Percentiles rank a stretch among this genome's conserved stretches.
These are phyloP conservation scores for Silurus meridionalis DNA, from an alignment of 2,113 vertebrate species.

Conservation along the genomic window DNA sequence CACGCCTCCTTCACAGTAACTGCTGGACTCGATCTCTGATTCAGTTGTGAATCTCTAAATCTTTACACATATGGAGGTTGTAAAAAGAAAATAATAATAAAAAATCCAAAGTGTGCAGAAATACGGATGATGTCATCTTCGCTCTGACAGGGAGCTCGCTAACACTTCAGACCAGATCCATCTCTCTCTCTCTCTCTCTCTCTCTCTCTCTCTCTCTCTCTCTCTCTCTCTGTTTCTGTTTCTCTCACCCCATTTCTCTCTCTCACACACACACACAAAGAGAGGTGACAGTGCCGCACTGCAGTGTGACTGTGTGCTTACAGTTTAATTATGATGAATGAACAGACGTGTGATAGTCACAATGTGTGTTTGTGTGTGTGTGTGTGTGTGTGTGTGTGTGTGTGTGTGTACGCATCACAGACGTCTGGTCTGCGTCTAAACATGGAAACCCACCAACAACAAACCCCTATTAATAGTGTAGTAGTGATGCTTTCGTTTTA, in stretches of 20 bases:
- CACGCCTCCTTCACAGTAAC: background rate
- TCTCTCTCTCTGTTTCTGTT: no score
- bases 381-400: slow-evolving; percentile 14
- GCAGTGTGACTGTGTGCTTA: slow-evolving; percentile 42
- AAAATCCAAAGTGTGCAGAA: background rate
- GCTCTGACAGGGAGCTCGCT: background rate
- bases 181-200: background rate
- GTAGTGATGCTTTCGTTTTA: background rate
- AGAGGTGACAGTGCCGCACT: slow-evolving; percentile 47
- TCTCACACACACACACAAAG: background rate
- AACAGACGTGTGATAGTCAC: slow-evolving; percentile 41
- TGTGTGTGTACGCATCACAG: slow-evolving; percentile 2
- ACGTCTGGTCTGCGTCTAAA: background rate
- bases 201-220: background rate
- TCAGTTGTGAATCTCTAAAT: background rate
- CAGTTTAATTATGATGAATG: slow-evolving; percentile 51
- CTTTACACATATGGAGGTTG: background rate
- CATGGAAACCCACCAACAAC: background rate
- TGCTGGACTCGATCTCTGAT: background rate
- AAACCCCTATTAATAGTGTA: background rate
- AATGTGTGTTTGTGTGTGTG: background rate
- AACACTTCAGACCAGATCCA: background rate
- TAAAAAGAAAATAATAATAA: no score
- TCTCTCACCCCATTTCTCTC: no score
- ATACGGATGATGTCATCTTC: background rate